Base-by-base conservation (phyloP, 2,797 vertebrate species). In the Aulostomus chinensis region DNA sequence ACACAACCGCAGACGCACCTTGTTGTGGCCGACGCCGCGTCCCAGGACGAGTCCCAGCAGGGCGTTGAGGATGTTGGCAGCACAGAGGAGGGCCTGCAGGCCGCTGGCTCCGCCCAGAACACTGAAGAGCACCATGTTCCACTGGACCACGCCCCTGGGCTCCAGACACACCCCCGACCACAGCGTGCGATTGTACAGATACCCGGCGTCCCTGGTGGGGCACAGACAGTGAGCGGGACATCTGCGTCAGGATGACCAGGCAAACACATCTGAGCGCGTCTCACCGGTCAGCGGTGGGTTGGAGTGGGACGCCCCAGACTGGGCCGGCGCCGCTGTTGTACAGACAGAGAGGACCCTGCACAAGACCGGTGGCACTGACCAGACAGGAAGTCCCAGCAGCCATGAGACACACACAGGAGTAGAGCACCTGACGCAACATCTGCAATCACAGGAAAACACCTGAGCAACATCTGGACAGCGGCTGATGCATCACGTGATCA, bases 91-190 rank as follows among this genome's bases (percentile, higher is more conserved):
- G 0, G 34, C 37, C 64, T 91, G 85, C 42, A 89, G 71, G 3
- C 58, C 76, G 1, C 87, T 89, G 43, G 60, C 21, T 0, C 17
- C 45, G 11, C 81, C 83, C 59, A 91, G 78, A 9, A 88, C 17
- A 1, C 72, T 56, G 32, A 93, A 93, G 22, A 92, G 84, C 12
- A 64, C 65, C 2, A 83, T 4, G 2, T 93, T 91, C 91, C 91
- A 92, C 35, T 62, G 46, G 1, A 92, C 89, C 34, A 91, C 86
- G 0, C 40, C 57, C 0, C 1, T 22, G 1, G 91, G 91, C 34
- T 86, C 57, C 59, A 68, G 15, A 55, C 91, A 93, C 3, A 88
- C 79, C 0, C 67, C 61, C 0, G 54, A 59, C 90, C 89, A 91
- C 30, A 69, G 13, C 1, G 76, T 73, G 3, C 25, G 40, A 43